Base-by-base conservation (phyloP, 1,140 invertebrate species). In the Marisa cornuarietis region DNA sequence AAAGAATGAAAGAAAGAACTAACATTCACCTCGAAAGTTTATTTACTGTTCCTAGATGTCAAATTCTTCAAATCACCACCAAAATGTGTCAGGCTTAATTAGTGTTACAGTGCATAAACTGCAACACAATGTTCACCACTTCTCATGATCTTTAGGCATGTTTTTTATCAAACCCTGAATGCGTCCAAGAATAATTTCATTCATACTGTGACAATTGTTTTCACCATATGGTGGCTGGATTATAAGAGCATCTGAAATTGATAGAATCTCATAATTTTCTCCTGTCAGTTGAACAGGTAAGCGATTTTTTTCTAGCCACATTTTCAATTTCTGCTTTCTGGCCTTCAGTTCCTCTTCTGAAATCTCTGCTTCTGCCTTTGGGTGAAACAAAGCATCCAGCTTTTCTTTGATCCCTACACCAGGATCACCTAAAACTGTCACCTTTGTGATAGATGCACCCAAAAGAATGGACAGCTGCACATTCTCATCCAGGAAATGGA, bases 81-180 rank as follows among this genome's bases (percentile, higher is more conserved):
- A 72, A 14, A 31, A 42, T 49, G 22, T 16, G 9, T 9, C 10
- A 52, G 22, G 7, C 22, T n/a, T 26, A 54, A 72, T 72, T 72
- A 31, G 13, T 16, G 31, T 6, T 10, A 14, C 2, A 42, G 49
- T 16, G 66, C 52, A 63, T 24, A 72, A 13, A 31, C 24, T 31
- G 10, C 14, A 49, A 72, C 49, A 72, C 26, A 65, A 11, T 71
- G 52, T 61, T 76, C 73, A 87, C 86, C 85, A 89, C 20, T 85
- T 79, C 54, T 87, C 83, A 69, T 87, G 82, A 82, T 88, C 87
- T 73, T 82, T 22, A 68, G 90, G 90, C 88, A 91, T 90, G 68
- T 85, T 88, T 83, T 89, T 89, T 61, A 91, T 87, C 9, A 91
- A 81, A 68, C 86, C 88, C 78, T 90, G 89, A 79, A 91, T 89